Evolutionary conservation across 2,888 invertebrate species (phyloP), one percentile per base, ranked within the genome.

Genomic region (Volucella inflata): DNA sequence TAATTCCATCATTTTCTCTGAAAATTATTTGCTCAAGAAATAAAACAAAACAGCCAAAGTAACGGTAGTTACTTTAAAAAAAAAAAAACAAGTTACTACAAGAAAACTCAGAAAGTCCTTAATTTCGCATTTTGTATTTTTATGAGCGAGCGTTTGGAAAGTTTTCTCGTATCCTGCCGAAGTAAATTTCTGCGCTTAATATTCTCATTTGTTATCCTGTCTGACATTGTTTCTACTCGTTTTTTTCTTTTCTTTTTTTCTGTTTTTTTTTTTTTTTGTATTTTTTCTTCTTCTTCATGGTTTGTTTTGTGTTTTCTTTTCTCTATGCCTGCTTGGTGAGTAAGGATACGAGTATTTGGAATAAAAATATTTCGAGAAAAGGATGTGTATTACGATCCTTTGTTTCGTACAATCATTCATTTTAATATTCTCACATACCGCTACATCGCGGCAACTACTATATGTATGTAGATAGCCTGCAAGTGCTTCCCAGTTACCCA

Each of bases 191-290:
- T 85, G 81, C 44, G 81, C 76, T 85, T 85, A 85, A 85, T 81
- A 81, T 85, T 81, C 85, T 85, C 85, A 81, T 85, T 85, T 85
- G 85, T 85, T 85, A 85, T 85, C 76, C 85, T 62, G 76, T 77
- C 81, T 72, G 64, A 42, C 76, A 72, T 81, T 77, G 76, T 67
- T 76, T 84, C 51, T 80, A 65, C 59, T 70, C 44, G 40, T 59
- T 42, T 40, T 17, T 57, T 70, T 16, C 30, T 6, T 30, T 2
- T 2, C 2, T 21, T 48, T 64, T 3, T 55, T 48, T 65, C 65
- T 50, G 17, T 30, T 48, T 30, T 38, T 68, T 36, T 44, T 2
- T 42, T 53, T 57, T 62, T 64, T 81, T 77, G 72, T 67, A 72
- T 84, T 46, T 80, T 59, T 53, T 70, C 42, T 46, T 64, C 36